Conservation (phyloP, 2,888 invertebrate species). For the Anthophora plumipes region DNA sequence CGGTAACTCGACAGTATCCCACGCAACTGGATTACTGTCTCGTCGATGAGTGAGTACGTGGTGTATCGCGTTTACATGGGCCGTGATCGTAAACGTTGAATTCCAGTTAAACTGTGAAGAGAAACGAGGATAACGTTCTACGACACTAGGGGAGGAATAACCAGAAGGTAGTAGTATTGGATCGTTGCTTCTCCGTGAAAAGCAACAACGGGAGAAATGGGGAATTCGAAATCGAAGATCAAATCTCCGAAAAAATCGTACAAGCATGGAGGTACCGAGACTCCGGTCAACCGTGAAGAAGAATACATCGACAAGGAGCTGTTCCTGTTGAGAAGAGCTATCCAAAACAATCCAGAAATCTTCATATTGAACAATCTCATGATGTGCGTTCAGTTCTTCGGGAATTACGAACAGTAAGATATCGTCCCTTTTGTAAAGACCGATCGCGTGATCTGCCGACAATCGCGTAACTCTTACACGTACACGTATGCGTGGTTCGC, state of each 20-base stretch:
- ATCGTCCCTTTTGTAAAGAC: background rate
- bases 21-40: slow-evolving; percentile 61
- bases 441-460: background rate
- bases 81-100: slow-evolving; percentile 46
- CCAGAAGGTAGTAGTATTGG: background rate
- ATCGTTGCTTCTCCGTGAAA: background rate
- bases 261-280: too few species aligned
- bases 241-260: slow-evolving; percentile 8
- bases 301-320: slow-evolving; percentile 86
- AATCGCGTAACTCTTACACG: background rate
- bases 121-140: background rate
- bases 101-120: background rate
- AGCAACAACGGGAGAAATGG: slow-evolving; percentile 66
- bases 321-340: slow-evolving; percentile 86
- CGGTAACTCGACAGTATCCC: slow-evolving; percentile 53
- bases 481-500: too few species aligned
- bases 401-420: slow-evolving; percentile 90
- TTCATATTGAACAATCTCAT: slow-evolving; percentile 92
- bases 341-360: slow-evolving; percentile 87
- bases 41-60: slow-evolving; percentile 36
- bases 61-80: slow-evolving; percentile 18
- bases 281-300: background rate
- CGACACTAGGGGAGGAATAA: background rate
- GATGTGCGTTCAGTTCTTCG: slow-evolving; percentile 91
- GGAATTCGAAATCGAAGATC: slow-evolving; percentile 61